Base-by-base conservation (phyloP, 1,140 invertebrate genomes). In the Asbolus verrucosus region DNA sequence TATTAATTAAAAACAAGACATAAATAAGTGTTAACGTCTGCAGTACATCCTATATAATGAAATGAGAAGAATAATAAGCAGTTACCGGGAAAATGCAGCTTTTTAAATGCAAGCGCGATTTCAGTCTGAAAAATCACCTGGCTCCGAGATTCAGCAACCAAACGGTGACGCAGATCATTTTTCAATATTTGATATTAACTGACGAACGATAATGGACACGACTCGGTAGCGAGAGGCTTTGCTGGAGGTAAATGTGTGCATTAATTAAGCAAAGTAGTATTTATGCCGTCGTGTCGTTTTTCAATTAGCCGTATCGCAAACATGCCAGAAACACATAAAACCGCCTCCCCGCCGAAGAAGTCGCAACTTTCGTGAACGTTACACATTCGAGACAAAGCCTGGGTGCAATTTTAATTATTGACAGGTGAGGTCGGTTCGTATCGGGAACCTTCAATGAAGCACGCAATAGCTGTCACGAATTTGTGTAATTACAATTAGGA, bases 201-300 rank as follows among this genome's bases (percentile, higher is more conserved):
- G n/a, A n/a, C n/a, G n/a, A 8, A 61, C 36, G 9, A 67, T 67
- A 27, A 36, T 21, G 65, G 31, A 31, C 65, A 67, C 46, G 43
- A 67, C 31, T 36, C n/a, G n/a, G n/a, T n/a, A n/a, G n/a, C n/a
- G n/a, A n/a, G n/a, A n/a, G n/a, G n/a, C n/a, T n/a, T n/a, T n/a
- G n/a, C n/a, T n/a, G n/a, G n/a, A n/a, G 31, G 43, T 36, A 60
- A 67, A 59, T 60, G 41, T 33, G 36, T 63, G 33, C 59, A 65
- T 63, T 69, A 69, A 69, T 69, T 62, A 60, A 59, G 46, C 33
- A 62, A 66, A 62, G 69, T 61, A 65, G 69, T 16, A 70, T 70
- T 69, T 70, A 65, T 65, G 62, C 19, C 1, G 8, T 19, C 3
- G 21, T n/a, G n/a, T n/a, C n/a, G n/a, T n/a, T n/a, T n/a, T n/a